Evolutionary conservation across 2,113 vertebrate genomes (phyloP), one percentile per base, ranked within the genome.

Genomic region (Apodemus speciosus): DNA sequence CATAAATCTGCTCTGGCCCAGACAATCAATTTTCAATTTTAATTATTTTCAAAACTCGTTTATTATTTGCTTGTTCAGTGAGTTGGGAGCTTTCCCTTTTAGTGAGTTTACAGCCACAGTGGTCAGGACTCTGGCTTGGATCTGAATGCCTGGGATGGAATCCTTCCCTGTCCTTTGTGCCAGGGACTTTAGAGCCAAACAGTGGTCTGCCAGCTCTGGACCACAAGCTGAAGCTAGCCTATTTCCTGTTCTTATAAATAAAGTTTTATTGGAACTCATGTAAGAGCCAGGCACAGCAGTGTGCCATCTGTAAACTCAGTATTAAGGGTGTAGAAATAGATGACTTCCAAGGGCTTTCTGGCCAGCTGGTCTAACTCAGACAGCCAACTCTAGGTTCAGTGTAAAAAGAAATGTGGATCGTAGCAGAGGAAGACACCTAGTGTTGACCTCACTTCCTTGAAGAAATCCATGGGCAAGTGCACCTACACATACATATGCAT

Each of bases 21-120:
- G 99, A 99, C 98, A 99, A 99, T 99, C 98, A 99, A 99, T 99
- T 98, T 98, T 98, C 98, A 98, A 98, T 99, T 99, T 99, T 99
- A 99, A 99, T 99, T 99, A 98, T 99, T 99, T 99, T 99, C 98
- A 98, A 98, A 96, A 98, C 98, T 98, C 98, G 97, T 98, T 98
- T 99, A 98, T 98, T 97, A 96, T 96, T 98, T 98, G 98, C 98
- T 98, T 97, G 92, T 98, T 98, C 98, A 98, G 98, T 98, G 99
- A 99, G 98, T 98, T 97, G 97, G 99, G 53, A 92, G 88, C 80
- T 96, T 96, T 95, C 90, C 84, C 94, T 96, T 91, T 91, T 90
- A 85, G 95, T 73, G 93, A 94, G 85, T 96, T 95, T 96, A 86
- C 14, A 96, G 84, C 76, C 80, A 71, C 38, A 93, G 79, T 89